Evolutionary conservation across 2,888 invertebrate species (phyloP).

Genomic region (Cantharis nigra): DNA sequence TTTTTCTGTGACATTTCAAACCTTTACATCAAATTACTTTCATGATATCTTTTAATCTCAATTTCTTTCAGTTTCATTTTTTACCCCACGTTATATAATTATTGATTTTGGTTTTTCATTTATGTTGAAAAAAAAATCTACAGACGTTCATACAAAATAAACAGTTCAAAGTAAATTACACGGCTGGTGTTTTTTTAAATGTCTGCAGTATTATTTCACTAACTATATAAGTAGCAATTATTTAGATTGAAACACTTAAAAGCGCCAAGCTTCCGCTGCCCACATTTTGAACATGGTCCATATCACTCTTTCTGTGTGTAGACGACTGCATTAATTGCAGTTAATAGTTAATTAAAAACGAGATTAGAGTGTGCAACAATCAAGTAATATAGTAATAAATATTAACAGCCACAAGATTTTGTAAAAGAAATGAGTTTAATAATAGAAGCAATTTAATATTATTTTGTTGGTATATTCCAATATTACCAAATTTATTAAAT

Average conservation of each 20-base stretch:
- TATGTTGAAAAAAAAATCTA: too few species aligned
- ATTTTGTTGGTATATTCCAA: neutral
- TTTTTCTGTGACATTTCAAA: neutral
- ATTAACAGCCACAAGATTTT: neutral
- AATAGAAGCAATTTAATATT: neutral
- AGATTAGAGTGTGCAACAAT: neutral
- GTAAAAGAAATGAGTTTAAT: neutral
- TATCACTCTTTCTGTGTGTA: neutral
- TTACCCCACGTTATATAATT: neutral
- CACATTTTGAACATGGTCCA: conserved; percentile 27
- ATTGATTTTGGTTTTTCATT: neutral
- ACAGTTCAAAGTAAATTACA: neutral
- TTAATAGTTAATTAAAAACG: neutral
- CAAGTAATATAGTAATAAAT: neutral
- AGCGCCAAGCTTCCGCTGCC: conserved; percentile 38
- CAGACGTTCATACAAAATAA: too few species aligned
- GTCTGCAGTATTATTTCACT: conserved; percentile 8
- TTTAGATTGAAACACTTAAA: conserved; percentile 38
- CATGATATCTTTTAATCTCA: neutral
- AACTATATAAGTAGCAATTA: conserved; percentile 38
- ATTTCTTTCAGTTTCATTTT: neutral
- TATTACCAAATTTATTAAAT: neutral
- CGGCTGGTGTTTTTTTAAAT: neutral
- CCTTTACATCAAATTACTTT: neutral
- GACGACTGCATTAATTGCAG: neutral